Base-by-base conservation (phyloP, 2,888 invertebrate genomes). In the Chesias legatella region DNA sequence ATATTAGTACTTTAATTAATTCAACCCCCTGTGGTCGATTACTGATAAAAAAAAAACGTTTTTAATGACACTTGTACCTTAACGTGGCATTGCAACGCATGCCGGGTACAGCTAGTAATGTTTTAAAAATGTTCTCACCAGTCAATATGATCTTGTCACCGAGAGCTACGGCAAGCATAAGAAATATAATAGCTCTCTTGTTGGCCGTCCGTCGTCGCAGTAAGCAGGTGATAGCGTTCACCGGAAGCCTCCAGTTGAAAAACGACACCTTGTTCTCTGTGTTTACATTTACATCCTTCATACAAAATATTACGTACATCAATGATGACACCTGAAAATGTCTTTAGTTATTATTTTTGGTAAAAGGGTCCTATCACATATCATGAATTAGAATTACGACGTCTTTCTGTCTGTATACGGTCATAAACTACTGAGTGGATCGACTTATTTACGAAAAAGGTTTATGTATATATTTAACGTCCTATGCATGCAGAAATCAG, bases 251-350 rank as follows among this genome's bases (percentile, higher is more conserved):
- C 74, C 88, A 79, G 53, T 86, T 86, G 3, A 88, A 80, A 1
- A 89, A 85, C 1, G 79, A 85, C n/a, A 89, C 79, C 51, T 84
- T 89, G 60, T 90, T 92, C 8, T 90, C 86, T 31, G 89, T 90
- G 50, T 92, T 90, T 28, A 94, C 89, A 47, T 90, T 90, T 3
- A 91, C 89, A 1, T 93, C 93, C 58, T 92, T 92, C 43, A 91
- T 79, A 41, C 89, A 88, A 35, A 91, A 89, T 50, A 93, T 70
- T 7, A 92, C 80, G 74, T 92, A 94, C 49, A 91, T 72, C 1
- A 90, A 78, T 0, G 92, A 91, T 11, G 91, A 90, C 27, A 83
- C 23, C 88, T 89, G 75, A 13, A 43, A 33, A 23, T 9, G 0
- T 10, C 6, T 4, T 23, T 1, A 38, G 11, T 22, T 6, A 7